Evolutionary conservation across 2,888 invertebrate genomes (phyloP).

Genomic region (Xanthorhoe designata): DNA sequence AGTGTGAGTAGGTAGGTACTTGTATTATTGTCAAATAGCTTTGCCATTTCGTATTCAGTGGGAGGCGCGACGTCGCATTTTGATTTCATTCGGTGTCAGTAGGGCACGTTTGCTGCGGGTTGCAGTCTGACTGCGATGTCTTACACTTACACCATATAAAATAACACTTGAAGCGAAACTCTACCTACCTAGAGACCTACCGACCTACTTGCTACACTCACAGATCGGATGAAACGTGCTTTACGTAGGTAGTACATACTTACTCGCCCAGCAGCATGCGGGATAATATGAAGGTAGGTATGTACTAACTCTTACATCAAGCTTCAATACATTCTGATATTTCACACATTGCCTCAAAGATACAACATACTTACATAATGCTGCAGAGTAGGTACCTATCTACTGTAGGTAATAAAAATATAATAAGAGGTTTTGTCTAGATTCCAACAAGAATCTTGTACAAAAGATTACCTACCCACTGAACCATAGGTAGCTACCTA

Average conservation of each 20-base stretch:
- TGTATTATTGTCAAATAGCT: constrained; percentile 53
- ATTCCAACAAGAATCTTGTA: constrained; percentile 21
- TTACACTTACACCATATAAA: constrained; percentile 47
- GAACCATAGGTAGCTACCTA: background rate
- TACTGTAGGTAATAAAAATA: too few relatives aligned
- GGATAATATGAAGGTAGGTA: background rate
- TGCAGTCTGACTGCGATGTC: constrained; percentile 42
- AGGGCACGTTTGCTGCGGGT: constrained; percentile 67
- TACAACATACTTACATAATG: too few relatives aligned
- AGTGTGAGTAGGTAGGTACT: constrained; percentile 41
- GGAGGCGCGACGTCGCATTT: constrained; percentile 59
- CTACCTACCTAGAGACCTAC: background rate
- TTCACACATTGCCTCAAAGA: constrained; percentile 54
- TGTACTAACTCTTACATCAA: background rate
- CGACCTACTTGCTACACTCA: background rate
- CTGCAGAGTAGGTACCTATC: constrained; percentile 26
- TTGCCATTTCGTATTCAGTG: constrained; percentile 63
- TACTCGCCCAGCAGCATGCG: background rate
- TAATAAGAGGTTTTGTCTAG: background rate
- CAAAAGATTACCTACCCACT: background rate
- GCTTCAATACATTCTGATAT: constrained; percentile 49
- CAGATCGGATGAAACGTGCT: constrained; percentile 2
- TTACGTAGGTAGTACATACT: constrained; percentile 3
- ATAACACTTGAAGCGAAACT: constrained; percentile 44
- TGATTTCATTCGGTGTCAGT: constrained; percentile 78